These are phyloP conservation scores for Thamnaconus septentrionalis DNA, from an alignment of 2,113 vertebrate species.

Conservation along the genomic window DNA sequence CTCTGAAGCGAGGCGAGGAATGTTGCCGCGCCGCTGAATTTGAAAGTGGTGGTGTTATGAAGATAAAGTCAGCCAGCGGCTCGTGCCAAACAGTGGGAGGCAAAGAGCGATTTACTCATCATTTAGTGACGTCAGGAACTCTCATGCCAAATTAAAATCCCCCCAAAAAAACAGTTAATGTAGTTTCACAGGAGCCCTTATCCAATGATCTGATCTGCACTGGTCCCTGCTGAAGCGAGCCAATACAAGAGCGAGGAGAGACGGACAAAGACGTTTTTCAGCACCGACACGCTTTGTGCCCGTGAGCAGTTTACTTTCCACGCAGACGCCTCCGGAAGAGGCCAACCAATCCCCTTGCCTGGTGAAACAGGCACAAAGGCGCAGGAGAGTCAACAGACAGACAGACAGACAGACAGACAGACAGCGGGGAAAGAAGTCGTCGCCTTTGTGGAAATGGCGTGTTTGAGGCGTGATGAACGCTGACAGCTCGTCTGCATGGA, in stretches of 20 bases:
- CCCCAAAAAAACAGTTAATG: too few relatives aligned
- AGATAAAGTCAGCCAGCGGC: too few relatives aligned
- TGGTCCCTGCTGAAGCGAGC: too few relatives aligned
- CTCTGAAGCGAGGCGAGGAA: background rate
- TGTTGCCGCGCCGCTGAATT: background rate
- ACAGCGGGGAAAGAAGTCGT: background rate
- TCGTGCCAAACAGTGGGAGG: too few relatives aligned
- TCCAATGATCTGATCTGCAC: too few relatives aligned
- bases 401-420: background rate
- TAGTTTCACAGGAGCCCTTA: too few relatives aligned
- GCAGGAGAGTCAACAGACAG: constrained; percentile 38
- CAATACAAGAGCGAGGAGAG: background rate
- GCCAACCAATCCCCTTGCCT: constrained; percentile 16
- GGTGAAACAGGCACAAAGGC: constrained; percentile 22
- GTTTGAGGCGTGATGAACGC: constrained; percentile 27
- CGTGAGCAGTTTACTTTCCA: background rate
- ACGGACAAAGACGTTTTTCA: background rate
- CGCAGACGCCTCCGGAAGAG: background rate
- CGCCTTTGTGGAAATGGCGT: constrained; percentile 7
- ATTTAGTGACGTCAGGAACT: too few relatives aligned
- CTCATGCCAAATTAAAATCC: too few relatives aligned
- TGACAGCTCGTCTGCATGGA: constrained; percentile 24
- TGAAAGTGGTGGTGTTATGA: background rate
- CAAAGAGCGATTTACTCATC: too few relatives aligned
- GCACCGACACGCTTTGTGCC: constrained; percentile 9